These are phyloP conservation scores for Drosophila asahinai DNA, from an alignment of 1,140 invertebrate species.

Conservation along the genomic window DNA sequence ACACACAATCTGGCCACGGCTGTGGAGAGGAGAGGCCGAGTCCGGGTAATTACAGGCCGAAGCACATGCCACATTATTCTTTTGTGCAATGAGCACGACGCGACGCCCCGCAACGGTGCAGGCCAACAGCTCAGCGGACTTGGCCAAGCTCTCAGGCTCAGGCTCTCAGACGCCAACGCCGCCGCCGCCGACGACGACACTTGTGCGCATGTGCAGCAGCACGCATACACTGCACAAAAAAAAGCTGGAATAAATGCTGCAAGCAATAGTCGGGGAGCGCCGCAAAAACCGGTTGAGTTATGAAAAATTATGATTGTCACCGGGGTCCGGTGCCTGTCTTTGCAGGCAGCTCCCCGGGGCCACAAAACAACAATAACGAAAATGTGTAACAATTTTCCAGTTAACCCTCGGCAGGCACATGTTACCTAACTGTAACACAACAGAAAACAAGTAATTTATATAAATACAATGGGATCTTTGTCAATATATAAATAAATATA, in stretches of 20 bases:
- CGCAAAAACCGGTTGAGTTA: constrained; percentile 75
- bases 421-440: not conserved
- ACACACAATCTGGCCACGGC: constrained; percentile 26
- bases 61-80: constrained; percentile 82
- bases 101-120: constrained; percentile 23
- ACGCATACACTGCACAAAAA: constrained; percentile 22
- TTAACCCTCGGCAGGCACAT: constrained; percentile 55
- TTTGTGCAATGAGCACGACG: constrained; percentile 79
- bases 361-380: constrained; percentile 42
- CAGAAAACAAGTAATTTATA: not conserved
- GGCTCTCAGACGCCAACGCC: constrained; percentile 54
- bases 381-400: constrained; percentile 82
- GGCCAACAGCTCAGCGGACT: constrained; percentile 9
- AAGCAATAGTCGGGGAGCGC: constrained; percentile 54
- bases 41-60: constrained; percentile 67
- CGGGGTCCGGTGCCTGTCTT: constrained; percentile 47
- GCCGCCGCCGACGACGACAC: constrained; percentile 66
- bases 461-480: too few species aligned
- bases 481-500: not conserved
- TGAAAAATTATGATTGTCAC: constrained; percentile 84
- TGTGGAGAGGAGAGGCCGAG: constrained; percentile 11
- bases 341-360: constrained; percentile 12
- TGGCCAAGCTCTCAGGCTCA: constrained; percentile 17
- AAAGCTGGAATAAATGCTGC: constrained; percentile 40
- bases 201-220: constrained; percentile 74